Evolutionary conservation across 92 coral and sea anemone genomes (phyloP), one percentile per base, ranked within the genome.

Genomic region (Umimayanthus chanpuru): DNA sequence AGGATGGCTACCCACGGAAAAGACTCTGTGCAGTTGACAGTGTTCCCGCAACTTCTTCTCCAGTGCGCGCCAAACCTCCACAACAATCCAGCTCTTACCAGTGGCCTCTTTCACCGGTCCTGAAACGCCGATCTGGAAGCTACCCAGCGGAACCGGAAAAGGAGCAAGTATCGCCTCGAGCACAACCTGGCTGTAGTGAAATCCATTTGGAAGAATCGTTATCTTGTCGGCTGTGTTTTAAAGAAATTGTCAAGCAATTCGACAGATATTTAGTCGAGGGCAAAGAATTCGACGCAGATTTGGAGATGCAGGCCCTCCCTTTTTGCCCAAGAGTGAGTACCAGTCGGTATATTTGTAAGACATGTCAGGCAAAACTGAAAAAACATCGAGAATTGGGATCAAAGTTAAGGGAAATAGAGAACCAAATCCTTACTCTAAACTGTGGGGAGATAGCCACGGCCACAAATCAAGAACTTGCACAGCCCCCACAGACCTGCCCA

Each of bases 321-420:
- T 56, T 81, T 81, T 81, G 85, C 85, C 85, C 85, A 26, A 81
- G 50, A 36, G 85, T 28, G 55, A 81, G 30, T 71, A 81, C 30
- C 85, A 81, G 85, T 40, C 85, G 73, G 47, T 81, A 81, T 53
- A 81, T 81, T 61, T 81, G 85, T 71, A 81, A 81, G 30, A 43
- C 55, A 9, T 81, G 85, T 61, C 85, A 73, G 53, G 30, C 85
- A 81, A 81, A 81, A 78, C 83, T 79, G n/a, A 79, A 79, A 20
- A 79, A 53, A 79, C 68, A 55, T 36, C 49, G 82, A 79, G 82
- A 53, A 79, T 39, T 79, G 65, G 14, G 26, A 8, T 23, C 10
- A 79, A 79, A 79, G 47, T 14, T 20, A 58, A 79, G 25, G 28
- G 71, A 79, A 79, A 40, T 53, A 58, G 83, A 79, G 49, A 79